Percentiles rank a stretch among this genome's conserved stretches.
Evolutionary conservation across 2,888 invertebrate species (phyloP).

Genomic region (Tinea trinotella): DNA sequence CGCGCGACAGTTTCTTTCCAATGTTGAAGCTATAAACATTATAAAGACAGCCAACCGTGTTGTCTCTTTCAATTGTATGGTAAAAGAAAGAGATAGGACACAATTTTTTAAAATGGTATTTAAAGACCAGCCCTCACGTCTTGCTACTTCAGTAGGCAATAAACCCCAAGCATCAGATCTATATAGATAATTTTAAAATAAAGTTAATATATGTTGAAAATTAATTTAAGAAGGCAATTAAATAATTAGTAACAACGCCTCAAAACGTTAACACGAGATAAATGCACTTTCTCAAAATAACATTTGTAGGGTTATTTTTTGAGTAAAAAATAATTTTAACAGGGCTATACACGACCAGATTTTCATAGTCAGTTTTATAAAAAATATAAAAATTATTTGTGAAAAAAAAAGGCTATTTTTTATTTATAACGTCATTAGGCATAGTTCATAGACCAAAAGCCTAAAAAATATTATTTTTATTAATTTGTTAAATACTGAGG

Average conservation of each 20-base stretch:
- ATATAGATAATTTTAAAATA: background rate
- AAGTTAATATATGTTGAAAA: background rate
- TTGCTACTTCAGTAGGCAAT: too few relatives aligned
- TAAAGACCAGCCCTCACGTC: too few relatives aligned
- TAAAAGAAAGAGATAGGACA: too few relatives aligned
- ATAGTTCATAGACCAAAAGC: background rate
- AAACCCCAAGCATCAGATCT: background rate
- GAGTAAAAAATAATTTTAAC: too few relatives aligned
- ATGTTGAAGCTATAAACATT: too few relatives aligned
- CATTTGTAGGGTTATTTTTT: slow-evolving; percentile 22
- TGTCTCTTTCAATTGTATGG: too few relatives aligned
- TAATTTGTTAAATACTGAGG: background rate
- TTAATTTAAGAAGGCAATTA: background rate
- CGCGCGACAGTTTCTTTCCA: too few relatives aligned
- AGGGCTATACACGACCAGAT: too few relatives aligned
- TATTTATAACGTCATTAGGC: background rate
- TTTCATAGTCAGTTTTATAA: too few relatives aligned
- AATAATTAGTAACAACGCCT: background rate
- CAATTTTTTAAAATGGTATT: too few relatives aligned
- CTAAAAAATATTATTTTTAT: background rate
- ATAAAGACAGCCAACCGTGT: too few relatives aligned
- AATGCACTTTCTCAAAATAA: slow-evolving; percentile 62
- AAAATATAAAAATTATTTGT: too few relatives aligned
- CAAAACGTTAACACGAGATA: slow-evolving; percentile 43
- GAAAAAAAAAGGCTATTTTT: background rate